These are phyloP conservation scores for Pandion haliaetus DNA, from an alignment of 2,113 vertebrate species.

Conservation along the genomic window DNA sequence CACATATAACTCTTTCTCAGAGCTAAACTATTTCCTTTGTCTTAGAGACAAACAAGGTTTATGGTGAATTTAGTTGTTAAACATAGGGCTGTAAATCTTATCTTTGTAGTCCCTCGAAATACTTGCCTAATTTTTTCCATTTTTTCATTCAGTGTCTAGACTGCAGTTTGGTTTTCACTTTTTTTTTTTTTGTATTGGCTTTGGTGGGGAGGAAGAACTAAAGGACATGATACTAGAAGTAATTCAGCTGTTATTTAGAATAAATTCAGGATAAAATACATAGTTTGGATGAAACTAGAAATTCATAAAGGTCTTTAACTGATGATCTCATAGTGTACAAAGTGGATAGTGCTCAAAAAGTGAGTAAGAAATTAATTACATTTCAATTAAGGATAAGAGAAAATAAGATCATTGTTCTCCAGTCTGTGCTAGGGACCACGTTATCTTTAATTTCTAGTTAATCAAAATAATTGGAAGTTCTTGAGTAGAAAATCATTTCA, in stretches of 20 bases:
- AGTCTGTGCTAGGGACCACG: not conserved
- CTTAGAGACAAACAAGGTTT: not conserved
- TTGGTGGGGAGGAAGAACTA: not conserved
- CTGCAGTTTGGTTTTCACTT: not conserved
- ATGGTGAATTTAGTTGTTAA: not conserved
- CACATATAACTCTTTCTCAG: not conserved
- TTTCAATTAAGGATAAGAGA: not conserved
- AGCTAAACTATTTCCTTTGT: not conserved
- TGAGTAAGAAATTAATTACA: not conserved
- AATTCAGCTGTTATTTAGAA: not conserved
- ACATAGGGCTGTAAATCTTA: not conserved
- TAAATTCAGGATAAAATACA: not conserved
- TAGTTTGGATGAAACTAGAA: not conserved
- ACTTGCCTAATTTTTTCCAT: not conserved
- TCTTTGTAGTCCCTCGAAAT: not conserved
- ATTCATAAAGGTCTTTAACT: not conserved
- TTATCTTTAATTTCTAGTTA: slow-evolving; percentile 18
- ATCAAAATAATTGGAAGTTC: not conserved
- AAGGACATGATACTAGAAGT: not conserved
- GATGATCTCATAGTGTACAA: not conserved
- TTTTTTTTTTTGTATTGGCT: not conserved
- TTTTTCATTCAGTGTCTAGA: not conserved
- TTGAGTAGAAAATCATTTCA: not conserved
- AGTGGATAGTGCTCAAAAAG: not conserved
- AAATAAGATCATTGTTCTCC: not conserved